Percentiles rank a stretch among this genome's conserved stretches.
phyloP scores from a whole-genome alignment of 1,140 invertebrate species.

The Bombus superbus region DNA sequence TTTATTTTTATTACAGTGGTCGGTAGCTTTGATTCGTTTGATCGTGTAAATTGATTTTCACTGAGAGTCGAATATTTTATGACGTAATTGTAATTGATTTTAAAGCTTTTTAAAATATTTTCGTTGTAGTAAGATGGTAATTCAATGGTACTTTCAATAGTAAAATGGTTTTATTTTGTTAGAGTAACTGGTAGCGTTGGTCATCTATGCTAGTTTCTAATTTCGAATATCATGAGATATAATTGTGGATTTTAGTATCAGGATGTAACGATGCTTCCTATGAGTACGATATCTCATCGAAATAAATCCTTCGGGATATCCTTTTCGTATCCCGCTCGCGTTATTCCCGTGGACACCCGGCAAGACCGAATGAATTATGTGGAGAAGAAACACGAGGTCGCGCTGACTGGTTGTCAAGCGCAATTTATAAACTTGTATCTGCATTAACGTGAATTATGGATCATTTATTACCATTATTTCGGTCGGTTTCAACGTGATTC shows the following conservation, averaged over 20 bases:
- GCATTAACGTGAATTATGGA: slow-evolving; percentile 59
- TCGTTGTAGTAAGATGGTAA: too few relatives aligned
- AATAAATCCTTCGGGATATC: slow-evolving; percentile 11
- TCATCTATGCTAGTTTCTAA: too few relatives aligned
- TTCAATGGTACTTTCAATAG: too few relatives aligned
- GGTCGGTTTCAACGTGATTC: slow-evolving; percentile 40
- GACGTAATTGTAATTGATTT: too few relatives aligned
- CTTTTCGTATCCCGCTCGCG: not conserved
- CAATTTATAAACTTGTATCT: slow-evolving; percentile 43
- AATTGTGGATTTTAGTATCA: not conserved
- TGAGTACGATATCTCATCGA: slow-evolving; percentile 9
- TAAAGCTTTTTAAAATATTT: too few relatives aligned
- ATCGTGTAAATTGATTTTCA: too few relatives aligned
- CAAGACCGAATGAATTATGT: slow-evolving; percentile 11
- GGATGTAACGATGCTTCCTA: not conserved
- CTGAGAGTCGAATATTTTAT: too few relatives aligned
- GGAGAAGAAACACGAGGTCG: slow-evolving; percentile 32
- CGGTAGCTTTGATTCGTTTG: too few relatives aligned
- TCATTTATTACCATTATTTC: slow-evolving; percentile 69
- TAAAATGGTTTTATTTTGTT: too few relatives aligned
- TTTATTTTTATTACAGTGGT: not conserved
- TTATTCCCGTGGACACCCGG: not conserved
- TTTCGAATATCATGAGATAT: too few relatives aligned
- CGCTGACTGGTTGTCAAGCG: slow-evolving; percentile 31
- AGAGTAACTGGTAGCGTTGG: too few relatives aligned